Evolutionary conservation across 2,888 invertebrate species (phyloP).

Genomic region (Polydesmus complanatus): DNA sequence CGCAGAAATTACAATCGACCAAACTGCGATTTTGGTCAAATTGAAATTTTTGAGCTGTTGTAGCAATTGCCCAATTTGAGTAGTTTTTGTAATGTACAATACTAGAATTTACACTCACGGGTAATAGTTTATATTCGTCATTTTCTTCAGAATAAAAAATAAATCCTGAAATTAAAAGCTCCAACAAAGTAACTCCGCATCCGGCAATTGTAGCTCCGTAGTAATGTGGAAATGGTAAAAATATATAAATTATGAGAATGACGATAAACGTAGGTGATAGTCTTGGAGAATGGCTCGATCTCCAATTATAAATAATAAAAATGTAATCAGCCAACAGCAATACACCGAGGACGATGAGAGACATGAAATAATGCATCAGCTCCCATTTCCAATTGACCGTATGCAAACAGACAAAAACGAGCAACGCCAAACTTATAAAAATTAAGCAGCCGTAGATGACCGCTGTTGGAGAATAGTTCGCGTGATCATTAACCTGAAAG

Average conservation of each 20-base stretch:
- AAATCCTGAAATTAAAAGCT: conserved; percentile 45
- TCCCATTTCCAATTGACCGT: not conserved
- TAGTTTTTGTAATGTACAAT: too few relatives aligned
- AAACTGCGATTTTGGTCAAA: too few relatives aligned
- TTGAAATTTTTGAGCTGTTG: too few relatives aligned
- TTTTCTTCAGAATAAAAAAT: conserved; percentile 39
- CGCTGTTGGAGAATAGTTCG: not conserved
- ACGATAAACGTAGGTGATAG: conserved; percentile 32
- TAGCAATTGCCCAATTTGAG: too few relatives aligned
- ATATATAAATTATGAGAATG: conserved; percentile 65
- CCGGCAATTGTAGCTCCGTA: conserved; percentile 56
- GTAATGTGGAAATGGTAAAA: conserved; percentile 63
- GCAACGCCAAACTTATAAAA: not conserved
- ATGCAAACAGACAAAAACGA: not conserved
- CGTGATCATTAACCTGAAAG: not conserved
- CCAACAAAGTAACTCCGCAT: conserved; percentile 47
- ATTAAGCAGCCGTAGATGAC: not conserved
- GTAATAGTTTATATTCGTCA: conserved; percentile 7
- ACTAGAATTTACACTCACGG: conserved; percentile 1
- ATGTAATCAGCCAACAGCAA: not conserved
- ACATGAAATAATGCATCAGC: not conserved
- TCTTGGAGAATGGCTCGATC: not conserved
- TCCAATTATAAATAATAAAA: not conserved
- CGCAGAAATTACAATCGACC: too few relatives aligned
- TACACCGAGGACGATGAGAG: not conserved